Percentiles rank a stretch among this genome's conserved stretches.
Evolutionary conservation across 2,888 invertebrate genomes (phyloP).

Genomic region (Eulithis prunata): DNA sequence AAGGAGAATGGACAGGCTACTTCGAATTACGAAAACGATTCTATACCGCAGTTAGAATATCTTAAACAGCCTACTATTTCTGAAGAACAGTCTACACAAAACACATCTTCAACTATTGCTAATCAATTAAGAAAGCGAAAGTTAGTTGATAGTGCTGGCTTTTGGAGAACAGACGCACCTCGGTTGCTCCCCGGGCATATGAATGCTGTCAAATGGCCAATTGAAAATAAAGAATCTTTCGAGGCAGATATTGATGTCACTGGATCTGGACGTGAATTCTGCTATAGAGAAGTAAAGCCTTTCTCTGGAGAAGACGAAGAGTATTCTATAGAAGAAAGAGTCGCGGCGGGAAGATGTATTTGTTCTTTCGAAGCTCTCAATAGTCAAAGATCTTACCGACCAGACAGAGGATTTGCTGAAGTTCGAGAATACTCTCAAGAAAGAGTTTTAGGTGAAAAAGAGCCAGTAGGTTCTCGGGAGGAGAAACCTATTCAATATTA

Average conservation of each 20-base stretch:
- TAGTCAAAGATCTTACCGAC: not conserved
- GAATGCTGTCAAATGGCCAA: not conserved
- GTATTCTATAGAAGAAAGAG: constrained; percentile 11
- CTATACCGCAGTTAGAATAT: not conserved
- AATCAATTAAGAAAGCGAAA: not conserved
- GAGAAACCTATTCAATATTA: not conserved
- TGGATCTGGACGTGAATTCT: not conserved
- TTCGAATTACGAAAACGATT: not conserved
- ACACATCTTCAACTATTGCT: not conserved
- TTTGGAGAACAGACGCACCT: constrained; percentile 10
- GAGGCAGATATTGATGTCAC: not conserved
- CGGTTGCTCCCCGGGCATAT: constrained; percentile 6
- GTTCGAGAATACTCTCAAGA: not conserved
- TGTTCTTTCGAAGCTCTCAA: not conserved
- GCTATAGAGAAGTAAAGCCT: not conserved
- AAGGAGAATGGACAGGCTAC: not conserved
- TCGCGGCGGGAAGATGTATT: not conserved
- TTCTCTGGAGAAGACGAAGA: constrained; percentile 8
- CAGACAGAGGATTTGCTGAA: not conserved
- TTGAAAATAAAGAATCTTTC: not conserved
- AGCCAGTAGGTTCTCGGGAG: not conserved
- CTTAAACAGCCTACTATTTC: not conserved
- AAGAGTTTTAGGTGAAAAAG: not conserved
- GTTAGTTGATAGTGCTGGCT: not conserved
- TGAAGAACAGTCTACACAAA: not conserved